phyloP scores from a whole-genome alignment of 2,113 vertebrate genomes.

The Calidris pygmaea region DNA sequence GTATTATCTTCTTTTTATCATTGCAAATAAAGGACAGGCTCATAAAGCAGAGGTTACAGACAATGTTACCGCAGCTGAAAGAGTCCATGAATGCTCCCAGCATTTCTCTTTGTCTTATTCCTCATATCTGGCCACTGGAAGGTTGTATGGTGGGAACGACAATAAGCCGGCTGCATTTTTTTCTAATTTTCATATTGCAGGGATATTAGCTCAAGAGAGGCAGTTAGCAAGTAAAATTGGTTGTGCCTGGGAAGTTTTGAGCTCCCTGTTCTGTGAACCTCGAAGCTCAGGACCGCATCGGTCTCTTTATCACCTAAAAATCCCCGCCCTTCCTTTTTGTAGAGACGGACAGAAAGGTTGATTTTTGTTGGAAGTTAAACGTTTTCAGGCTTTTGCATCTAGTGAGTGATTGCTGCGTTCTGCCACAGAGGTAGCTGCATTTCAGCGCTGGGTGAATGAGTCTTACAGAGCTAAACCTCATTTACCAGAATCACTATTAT shows the following conservation, averaged over 20 bases:
- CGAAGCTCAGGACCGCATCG: background rate
- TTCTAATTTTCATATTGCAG: slow-evolving; percentile 33
- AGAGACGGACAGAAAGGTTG: background rate
- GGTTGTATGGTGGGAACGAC: background rate
- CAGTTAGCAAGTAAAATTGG: slow-evolving; percentile 5
- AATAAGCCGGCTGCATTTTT: background rate
- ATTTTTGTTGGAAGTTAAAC: slow-evolving; percentile 12
- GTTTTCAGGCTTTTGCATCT: slow-evolving; percentile 10
- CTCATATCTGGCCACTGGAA: slow-evolving; percentile 25
- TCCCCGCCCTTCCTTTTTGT: background rate
- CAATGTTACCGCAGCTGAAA: slow-evolving; percentile 52
- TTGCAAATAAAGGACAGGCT: slow-evolving; percentile 60
- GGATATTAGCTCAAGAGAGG: slow-evolving; percentile 17
- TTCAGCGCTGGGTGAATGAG: slow-evolving; percentile 42
- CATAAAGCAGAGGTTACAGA: slow-evolving; percentile 62
- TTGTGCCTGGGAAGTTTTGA: slow-evolving; percentile 18
- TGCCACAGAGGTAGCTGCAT: slow-evolving; percentile 2
- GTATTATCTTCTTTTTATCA: slow-evolving; percentile 63
- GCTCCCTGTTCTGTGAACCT: background rate
- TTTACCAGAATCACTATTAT: slow-evolving; percentile 49
- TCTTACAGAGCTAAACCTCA: slow-evolving; percentile 34
- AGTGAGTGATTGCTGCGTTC: background rate
- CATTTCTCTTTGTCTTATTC: slow-evolving; percentile 43
- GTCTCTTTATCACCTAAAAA: background rate
- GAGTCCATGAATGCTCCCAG: slow-evolving; percentile 43